Base-by-base conservation (phyloP, 1,140 invertebrate species). In the Drosophila erecta region DNA sequence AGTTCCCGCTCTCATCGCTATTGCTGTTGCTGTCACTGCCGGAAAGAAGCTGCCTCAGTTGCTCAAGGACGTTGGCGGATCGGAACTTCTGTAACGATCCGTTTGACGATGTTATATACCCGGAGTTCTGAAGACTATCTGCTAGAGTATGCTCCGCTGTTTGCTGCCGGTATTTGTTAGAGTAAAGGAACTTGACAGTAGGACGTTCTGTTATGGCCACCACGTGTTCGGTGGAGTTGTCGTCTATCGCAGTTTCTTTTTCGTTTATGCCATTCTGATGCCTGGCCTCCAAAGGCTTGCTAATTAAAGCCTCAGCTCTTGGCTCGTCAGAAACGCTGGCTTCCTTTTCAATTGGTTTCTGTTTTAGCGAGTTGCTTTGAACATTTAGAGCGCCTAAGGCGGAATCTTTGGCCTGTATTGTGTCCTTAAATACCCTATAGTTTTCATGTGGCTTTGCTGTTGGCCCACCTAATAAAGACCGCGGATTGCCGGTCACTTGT, bases 111-210 rank as follows among this genome's bases (percentile, higher is more conserved):
- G 70, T 62, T 15, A 91, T 66, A 24, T 92, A 92, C 1, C 90
- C 90, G 1, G 87, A 87, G 72, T 92, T 92, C 35, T 90, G 84
- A 6, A 92, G 61, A 51, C 87, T 90, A 3, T 92, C 90, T 1
- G 90, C 90, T 24, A 92, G 40, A 4, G 81, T 81, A 4, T 67
- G 76, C 27, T 92, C 90, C 6, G 73, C 81, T 0, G 85, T 90
- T 53, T 86, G 75, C 51, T 90, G 81, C 0, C 90, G 80, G 60
- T 91, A 92, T 57, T 91, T 90, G 17, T 91, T 91, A 2, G 90
- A 87, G 38, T 81, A 89, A 6, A 91, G 69, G 38, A 73, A 91
- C 40, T 92, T 92, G 0, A 79, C 54, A 2, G 92, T 55, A 1
- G 91, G 79, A 10, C 76, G 75, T 20, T 92, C 90, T 20, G 81